Conservation (phyloP, 2,113 vertebrate genomes). For the Riparia riparia region DNA sequence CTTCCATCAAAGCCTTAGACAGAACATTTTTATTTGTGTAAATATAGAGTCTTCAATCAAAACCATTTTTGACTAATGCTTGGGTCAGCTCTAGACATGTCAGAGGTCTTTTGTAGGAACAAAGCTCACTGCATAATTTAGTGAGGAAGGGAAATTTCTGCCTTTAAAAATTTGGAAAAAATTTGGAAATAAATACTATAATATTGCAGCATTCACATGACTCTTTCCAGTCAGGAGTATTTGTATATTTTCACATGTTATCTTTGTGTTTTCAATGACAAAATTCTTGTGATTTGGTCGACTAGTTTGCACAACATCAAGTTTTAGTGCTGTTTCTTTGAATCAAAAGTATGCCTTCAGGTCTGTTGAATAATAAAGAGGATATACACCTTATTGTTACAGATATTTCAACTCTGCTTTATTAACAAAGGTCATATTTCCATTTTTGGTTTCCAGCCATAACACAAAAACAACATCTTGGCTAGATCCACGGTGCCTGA, state of each 20-base stretch:
- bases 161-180: neutral
- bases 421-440: constrained; percentile 60
- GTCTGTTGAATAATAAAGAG: neutral
- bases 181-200: neutral
- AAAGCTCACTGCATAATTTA: neutral
- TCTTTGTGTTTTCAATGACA: neutral
- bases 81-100: neutral
- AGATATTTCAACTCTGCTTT: constrained; percentile 6
- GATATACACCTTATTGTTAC: neutral
- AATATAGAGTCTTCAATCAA: neutral
- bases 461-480: constrained; percentile 99
- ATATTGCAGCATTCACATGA: neutral
- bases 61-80: neutral
- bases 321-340: neutral
- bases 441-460: constrained; percentile 85
- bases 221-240: neutral
- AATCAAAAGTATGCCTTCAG: neutral
- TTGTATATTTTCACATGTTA: neutral
- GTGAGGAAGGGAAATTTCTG: neutral
- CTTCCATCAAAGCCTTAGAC: constrained; percentile 15
- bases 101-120: neutral
- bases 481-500: constrained; percentile 99
- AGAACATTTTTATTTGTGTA: neutral
- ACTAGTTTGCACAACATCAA: neutral
- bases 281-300: neutral